Conservation (phyloP, 2,888 invertebrate species). For the Mythimna pallens region DNA sequence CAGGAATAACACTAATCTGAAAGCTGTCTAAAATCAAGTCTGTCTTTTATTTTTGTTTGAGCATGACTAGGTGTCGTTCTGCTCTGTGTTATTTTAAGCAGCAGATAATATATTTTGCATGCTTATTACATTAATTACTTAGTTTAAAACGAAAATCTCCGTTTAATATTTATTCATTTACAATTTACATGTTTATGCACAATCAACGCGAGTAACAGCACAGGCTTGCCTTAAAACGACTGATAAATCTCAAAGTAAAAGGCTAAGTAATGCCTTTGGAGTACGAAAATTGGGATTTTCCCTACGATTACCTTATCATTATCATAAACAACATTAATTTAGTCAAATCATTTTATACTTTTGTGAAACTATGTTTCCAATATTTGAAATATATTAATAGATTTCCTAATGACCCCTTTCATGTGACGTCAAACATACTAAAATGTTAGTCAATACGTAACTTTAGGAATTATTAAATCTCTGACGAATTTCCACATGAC, state of each 20-base stretch:
- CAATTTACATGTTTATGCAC: constrained; percentile 6
- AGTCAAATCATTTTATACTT: not conserved
- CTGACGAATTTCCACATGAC: not conserved
- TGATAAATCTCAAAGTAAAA: constrained; percentile 5
- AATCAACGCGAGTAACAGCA: not conserved
- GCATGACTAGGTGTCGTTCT: not conserved
- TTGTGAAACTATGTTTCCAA: not conserved
- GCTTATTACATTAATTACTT: not conserved
- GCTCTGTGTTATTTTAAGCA: not conserved
- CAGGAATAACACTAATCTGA: not conserved
- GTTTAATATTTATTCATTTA: not conserved
- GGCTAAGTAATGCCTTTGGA: not conserved
- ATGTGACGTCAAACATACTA: constrained; percentile 8
- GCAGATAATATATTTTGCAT: not conserved
- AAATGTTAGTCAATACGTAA: constrained; percentile 3
- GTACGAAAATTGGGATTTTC: not conserved
- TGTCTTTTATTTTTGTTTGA: not conserved
- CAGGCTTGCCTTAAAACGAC: not conserved
- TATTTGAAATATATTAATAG: constrained; percentile 4
- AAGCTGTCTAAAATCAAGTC: constrained; percentile 3
- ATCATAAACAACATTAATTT: not conserved
- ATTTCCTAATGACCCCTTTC: not conserved
- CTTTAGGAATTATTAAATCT: constrained; percentile 10
- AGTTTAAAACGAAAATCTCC: not conserved
- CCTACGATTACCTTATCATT: not conserved